Evolutionary conservation across 2,888 invertebrate species (phyloP).

Genomic region (Andricus quercusramuli): DNA sequence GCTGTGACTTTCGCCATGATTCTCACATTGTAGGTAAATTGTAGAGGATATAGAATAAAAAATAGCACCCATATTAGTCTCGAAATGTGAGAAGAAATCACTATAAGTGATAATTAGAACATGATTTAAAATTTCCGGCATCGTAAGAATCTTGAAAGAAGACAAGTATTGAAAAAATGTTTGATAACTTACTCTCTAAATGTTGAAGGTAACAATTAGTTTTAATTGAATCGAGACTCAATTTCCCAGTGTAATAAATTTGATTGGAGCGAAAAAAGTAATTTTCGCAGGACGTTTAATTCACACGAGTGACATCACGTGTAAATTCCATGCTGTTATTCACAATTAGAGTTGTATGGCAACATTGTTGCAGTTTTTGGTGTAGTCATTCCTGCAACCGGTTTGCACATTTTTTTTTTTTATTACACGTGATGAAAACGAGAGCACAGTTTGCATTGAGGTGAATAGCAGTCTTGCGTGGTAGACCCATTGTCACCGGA

Average conservation of each 20-base stretch:
- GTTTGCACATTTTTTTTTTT: background rate
- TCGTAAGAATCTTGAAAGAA: too few relatives aligned
- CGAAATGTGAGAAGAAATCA: background rate
- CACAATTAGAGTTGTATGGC: background rate
- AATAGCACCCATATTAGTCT: background rate
- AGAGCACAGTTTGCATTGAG: slow-evolving; percentile 44
- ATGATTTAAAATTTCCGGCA: too few relatives aligned
- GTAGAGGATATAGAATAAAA: background rate
- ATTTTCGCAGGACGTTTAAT: background rate
- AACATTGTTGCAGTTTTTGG: background rate
- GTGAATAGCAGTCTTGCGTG: slow-evolving; percentile 51
- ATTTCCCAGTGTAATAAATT: background rate
- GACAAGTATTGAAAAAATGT: background rate
- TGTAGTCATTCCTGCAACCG: background rate
- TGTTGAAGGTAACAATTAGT: background rate
- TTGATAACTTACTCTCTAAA: background rate
- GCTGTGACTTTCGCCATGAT: background rate
- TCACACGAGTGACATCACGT: background rate
- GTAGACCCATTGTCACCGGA: slow-evolving; percentile 54
- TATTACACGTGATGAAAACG: slow-evolving; percentile 19
- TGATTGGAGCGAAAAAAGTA: background rate
- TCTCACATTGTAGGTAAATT: background rate
- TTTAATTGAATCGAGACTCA: background rate
- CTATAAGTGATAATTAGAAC: background rate
- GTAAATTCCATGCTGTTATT: background rate